Conservation (phyloP, 2,797 vertebrate genomes). For the Poeciliopsis paucimaculata region DNA sequence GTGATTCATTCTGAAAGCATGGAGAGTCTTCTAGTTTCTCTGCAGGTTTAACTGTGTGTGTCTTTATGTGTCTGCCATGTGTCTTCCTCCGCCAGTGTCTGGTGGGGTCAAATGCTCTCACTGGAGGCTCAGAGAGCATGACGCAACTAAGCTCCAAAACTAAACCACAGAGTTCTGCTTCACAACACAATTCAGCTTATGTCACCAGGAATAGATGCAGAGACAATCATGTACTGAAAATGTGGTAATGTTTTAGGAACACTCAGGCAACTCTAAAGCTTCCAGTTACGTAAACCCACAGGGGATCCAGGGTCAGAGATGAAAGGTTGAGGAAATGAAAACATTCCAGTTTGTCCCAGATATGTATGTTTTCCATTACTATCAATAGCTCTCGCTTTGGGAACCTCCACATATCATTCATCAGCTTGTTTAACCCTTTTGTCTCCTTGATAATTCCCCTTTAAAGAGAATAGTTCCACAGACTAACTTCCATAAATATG, state of each 20-base stretch:
- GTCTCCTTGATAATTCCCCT: constrained; percentile 57
- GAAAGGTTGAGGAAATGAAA: constrained; percentile 61
- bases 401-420: constrained; percentile 56
- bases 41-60: constrained; percentile 28
- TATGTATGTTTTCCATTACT: constrained; percentile 61
- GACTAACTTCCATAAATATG: constrained; percentile 57
- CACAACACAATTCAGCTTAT: constrained; percentile 50
- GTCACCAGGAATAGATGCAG: constrained; percentile 63
- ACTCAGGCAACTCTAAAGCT: constrained; percentile 24
- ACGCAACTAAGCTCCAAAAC: constrained; percentile 57
- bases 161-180: constrained; percentile 41
- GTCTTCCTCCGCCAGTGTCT: constrained; percentile 32
- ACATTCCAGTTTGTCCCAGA: constrained; percentile 60
- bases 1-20: background rate
- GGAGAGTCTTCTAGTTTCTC: constrained; percentile 6
- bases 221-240: constrained; percentile 32
- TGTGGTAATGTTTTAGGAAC: constrained; percentile 37
- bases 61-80: constrained; percentile 19
- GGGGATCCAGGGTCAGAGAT: constrained; percentile 25
- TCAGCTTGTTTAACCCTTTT: constrained; percentile 50
- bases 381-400: constrained; percentile 67
- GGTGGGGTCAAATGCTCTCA: constrained; percentile 30
- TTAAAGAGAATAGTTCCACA: constrained; percentile 16
- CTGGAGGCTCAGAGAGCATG: constrained; percentile 35
- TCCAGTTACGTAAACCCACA: constrained; percentile 36